Conservation (phyloP, 2,797 vertebrate genomes). For the Gouania willdenowi region DNA sequence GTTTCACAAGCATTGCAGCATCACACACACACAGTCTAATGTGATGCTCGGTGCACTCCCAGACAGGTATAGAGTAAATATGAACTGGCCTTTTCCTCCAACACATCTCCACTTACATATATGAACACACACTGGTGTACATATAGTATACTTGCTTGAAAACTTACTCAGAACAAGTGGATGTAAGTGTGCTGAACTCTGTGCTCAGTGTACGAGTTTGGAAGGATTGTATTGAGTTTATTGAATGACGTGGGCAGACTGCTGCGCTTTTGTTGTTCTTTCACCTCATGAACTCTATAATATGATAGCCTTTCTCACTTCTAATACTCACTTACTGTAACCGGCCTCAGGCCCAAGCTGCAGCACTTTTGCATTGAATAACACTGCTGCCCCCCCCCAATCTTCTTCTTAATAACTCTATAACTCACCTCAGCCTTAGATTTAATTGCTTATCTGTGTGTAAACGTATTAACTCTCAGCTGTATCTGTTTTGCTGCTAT, state of each 20-base stretch:
- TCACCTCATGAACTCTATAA: constrained; percentile 56
- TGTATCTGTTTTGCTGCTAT: constrained; percentile 67
- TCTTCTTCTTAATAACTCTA: constrained; percentile 71
- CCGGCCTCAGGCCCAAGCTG: constrained; percentile 43
- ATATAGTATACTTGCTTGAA: constrained; percentile 16
- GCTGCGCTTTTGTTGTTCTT: constrained; percentile 50
- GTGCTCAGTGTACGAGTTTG: constrained; percentile 30
- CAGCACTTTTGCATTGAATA: constrained; percentile 45
- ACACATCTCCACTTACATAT: constrained; percentile 28
- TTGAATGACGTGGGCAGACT: constrained; percentile 51
- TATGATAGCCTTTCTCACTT: constrained; percentile 54
- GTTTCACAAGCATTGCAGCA: constrained; percentile 5
- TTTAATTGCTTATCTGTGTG: constrained; percentile 76
- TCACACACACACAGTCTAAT: constrained; percentile 5
- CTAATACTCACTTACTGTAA: constrained; percentile 39
- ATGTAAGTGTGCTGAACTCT: constrained; percentile 42
- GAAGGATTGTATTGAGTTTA: constrained; percentile 40
- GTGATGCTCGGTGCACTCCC: constrained; percentile 6
- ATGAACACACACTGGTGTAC: constrained; percentile 7
- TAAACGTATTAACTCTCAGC: constrained; percentile 71
- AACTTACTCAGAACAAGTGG: constrained; percentile 22
- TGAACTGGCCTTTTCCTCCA: constrained; percentile 27
- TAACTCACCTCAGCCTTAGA: constrained; percentile 73
- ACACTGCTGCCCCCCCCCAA: constrained; percentile 21
- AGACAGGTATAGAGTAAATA: constrained; percentile 14